Base-by-base conservation (phyloP, 1,140 invertebrate genomes). In the Heliothis subflexa region DNA sequence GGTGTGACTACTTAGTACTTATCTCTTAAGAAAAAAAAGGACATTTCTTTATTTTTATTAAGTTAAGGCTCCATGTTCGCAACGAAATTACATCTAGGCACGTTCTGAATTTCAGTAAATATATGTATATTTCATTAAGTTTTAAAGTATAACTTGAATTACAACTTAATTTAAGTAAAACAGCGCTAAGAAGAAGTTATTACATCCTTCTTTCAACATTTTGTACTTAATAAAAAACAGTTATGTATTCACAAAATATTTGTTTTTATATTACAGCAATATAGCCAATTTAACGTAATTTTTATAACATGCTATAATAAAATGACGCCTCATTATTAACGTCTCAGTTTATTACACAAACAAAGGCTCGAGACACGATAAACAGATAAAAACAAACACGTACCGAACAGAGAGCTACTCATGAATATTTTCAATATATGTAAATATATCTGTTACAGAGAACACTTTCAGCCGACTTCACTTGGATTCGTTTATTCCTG, bases 401-500 rank as follows among this genome's bases (percentile, higher is more conserved):
- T 40, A 49, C 25, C 25, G 68, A 33, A 47, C 62, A 40, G 50
- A 71, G 50, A 71, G 25, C 68, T 71, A 54, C 68, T 71, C 68
- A 71, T 71, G 40, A 71, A 71, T 71, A 71, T 71, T 71, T 25
- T 40, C 50, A 66, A 55, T 71, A 71, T 71, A 55, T 71, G 55
- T 71, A 71, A 55, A 71, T 71, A 55, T 71, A 71, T 71, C 50
- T 55, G 18, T 71, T 71, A 71, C 68, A 71, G 68, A 71, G 55
- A 71, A 71, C 68, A 71, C 68, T 71, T 71, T 71, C 68, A 71
- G 50, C 28, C 68, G 68, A 71, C 68, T 71, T 71, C 49, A 71
- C 68, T 71, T 40, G 52, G 68, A 71, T 71, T 71, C 52, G 68
- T 40, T 71, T 71, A 71, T 71, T 71, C 68, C 68, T 71, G 68